Evolutionary conservation across 2,113 vertebrate genomes (phyloP).

Genomic region (Sturnira hondurensis): DNA sequence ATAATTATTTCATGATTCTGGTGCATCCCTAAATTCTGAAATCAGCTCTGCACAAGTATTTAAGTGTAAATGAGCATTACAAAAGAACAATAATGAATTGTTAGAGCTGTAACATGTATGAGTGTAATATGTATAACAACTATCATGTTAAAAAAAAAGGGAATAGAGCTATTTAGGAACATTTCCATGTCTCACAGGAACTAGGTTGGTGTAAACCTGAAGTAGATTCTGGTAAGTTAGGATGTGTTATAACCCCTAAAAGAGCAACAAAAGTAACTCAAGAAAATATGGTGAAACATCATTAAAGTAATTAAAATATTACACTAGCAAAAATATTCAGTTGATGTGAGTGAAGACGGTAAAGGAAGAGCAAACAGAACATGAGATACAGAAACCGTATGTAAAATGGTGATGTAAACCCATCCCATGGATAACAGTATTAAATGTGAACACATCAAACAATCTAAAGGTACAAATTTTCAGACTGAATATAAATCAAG

Average conservation of each 20-base stretch:
- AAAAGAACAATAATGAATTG: background rate
- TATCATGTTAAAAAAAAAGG: background rate
- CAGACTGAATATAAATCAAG: background rate
- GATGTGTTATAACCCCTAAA: background rate
- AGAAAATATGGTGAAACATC: background rate
- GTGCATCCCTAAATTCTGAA: constrained; percentile 75
- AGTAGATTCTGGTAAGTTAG: background rate
- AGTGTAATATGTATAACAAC: background rate
- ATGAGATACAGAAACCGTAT: background rate
- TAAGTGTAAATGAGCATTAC: constrained; percentile 59
- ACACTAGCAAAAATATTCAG: background rate
- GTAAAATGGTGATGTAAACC: background rate
- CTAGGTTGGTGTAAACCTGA: background rate
- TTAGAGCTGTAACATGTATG: background rate
- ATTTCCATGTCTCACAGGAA: background rate
- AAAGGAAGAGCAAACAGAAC: background rate
- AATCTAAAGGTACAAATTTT: background rate
- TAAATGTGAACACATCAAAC: background rate
- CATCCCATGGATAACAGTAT: background rate
- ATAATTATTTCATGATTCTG: constrained; percentile 61
- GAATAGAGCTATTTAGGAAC: background rate
- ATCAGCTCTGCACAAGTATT: constrained; percentile 70
- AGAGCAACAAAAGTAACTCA: background rate
- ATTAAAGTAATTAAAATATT: background rate
- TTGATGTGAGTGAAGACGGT: background rate